These are phyloP conservation scores for Lycaon pictus DNA, from an alignment of 2,113 vertebrate genomes.

Conservation along the genomic window DNA sequence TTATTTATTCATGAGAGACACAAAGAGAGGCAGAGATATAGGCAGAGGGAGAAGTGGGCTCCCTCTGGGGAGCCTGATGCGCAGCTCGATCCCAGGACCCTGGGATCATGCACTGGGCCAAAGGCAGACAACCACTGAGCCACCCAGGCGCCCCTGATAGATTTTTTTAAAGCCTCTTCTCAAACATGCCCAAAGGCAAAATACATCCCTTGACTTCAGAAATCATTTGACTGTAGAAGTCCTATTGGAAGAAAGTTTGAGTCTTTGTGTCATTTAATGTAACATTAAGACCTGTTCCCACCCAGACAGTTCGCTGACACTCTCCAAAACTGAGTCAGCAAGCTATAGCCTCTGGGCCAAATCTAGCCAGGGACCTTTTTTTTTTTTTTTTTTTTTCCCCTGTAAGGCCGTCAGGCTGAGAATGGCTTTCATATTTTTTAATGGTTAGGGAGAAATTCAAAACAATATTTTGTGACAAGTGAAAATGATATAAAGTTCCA, in stretches of 20 bases:
- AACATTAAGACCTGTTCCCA: not conserved
- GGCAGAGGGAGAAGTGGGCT: not conserved
- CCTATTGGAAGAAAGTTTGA: not conserved
- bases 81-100: too few relatives aligned
- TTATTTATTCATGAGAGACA: too few relatives aligned
- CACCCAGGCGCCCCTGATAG: not conserved
- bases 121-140: not conserved
- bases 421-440: constrained; percentile 4
- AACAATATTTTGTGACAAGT: not conserved
- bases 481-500: not conserved
- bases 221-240: not conserved
- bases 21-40: too few relatives aligned
- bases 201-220: not conserved
- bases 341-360: not conserved
- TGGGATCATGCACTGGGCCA: not conserved
- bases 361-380: not conserved
- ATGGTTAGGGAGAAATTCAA: not conserved
- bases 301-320: not conserved
- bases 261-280: not conserved
- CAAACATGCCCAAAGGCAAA: not conserved
- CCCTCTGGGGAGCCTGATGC: too few relatives aligned
- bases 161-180: not conserved
- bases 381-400: not conserved
- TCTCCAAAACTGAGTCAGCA: not conserved
- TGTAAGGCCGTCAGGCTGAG: not conserved